Percentiles rank a stretch among this genome's conserved stretches.
Conservation (phyloP, 2,888 invertebrate species). For the Xanthostigma xanthostigma region DNA sequence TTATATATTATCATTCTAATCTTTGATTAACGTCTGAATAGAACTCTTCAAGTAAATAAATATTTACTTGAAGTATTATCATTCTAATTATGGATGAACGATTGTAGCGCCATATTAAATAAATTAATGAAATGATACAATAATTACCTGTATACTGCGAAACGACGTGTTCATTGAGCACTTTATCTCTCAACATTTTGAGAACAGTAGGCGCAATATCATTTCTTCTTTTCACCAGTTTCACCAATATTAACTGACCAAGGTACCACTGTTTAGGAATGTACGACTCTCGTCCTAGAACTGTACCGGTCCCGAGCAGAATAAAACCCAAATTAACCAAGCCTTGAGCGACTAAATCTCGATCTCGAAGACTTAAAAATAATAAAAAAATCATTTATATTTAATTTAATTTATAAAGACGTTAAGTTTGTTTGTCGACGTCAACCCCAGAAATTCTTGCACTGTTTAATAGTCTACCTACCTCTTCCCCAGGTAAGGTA, state of each 20-base stretch:
- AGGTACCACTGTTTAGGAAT: constrained; percentile 30
- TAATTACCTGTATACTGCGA: constrained; percentile 39
- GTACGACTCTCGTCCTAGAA: constrained; percentile 20
- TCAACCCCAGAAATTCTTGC: too few species aligned
- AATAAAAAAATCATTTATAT: not conserved
- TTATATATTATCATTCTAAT: too few species aligned
- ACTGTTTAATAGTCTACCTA: too few species aligned
- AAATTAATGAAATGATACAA: not conserved
- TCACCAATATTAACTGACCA: constrained; percentile 40
- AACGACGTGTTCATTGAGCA: constrained; percentile 36
- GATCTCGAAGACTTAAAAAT: constrained; percentile 28
- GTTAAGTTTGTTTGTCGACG: too few species aligned
- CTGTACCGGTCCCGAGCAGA: constrained; percentile 23
- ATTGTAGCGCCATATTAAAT: not conserved
- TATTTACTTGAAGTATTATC: too few species aligned
- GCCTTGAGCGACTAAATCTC: constrained; percentile 31
- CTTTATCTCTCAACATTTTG: constrained; percentile 37
- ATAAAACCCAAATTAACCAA: constrained; percentile 29
- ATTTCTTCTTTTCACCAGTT: constrained; percentile 39
- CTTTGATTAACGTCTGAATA: too few species aligned
- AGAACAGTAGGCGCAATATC: constrained; percentile 37
- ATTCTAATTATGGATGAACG: too few species aligned
- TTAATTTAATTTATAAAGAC: too few species aligned
- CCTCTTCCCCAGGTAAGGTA: too few species aligned
- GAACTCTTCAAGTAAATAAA: too few species aligned